A percentile compares a stretch with the other conserved stretches of the same genome.
Evolutionary conservation across 92 coral and sea anemone genomes (phyloP).

Genomic region (Heteractis magnifica): DNA sequence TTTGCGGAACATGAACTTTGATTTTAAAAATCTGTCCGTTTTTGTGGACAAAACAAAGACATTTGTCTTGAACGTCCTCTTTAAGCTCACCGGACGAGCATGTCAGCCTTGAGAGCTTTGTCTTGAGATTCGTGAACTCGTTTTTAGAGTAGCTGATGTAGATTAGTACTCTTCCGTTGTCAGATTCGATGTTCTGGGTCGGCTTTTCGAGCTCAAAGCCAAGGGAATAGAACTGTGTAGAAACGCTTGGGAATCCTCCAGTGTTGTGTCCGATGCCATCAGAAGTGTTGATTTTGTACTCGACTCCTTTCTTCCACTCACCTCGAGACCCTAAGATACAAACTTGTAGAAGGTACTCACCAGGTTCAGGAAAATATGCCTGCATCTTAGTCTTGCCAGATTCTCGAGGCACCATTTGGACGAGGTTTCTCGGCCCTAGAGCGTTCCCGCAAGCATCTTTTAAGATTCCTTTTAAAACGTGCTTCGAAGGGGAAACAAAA

Average conservation of each 20-base stretch:
- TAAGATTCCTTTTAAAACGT: conserved; percentile 59
- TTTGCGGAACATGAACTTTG: conserved; percentile 65
- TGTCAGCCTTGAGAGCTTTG: conserved; percentile 41
- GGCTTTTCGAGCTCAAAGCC: conserved; percentile 71
- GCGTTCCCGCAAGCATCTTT: conserved; percentile 43
- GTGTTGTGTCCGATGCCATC: conserved; percentile 70
- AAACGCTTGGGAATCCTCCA: conserved; percentile 78
- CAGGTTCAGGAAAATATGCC: conserved; percentile 73
- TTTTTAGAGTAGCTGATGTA: conserved; percentile 51
- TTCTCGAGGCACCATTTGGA: conserved; percentile 39
- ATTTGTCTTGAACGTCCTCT: conserved; percentile 51
- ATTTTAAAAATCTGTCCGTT: conserved; percentile 46
- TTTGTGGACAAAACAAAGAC: conserved; percentile 54
- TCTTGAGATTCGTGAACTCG: conserved; percentile 38
- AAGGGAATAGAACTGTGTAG: conserved; percentile 55
- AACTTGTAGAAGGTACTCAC: conserved; percentile 61
- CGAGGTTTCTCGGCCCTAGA: conserved; percentile 59
- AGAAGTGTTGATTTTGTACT: conserved; percentile 58
- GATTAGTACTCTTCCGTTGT: conserved; percentile 55
- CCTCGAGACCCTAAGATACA: conserved; percentile 46
- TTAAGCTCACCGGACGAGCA: conserved; percentile 21
- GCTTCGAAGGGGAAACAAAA: conserved; percentile 45
- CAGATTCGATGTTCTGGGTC: conserved; percentile 58
- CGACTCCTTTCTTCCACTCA: conserved; percentile 69
- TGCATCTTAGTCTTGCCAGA: conserved; percentile 45